Percentiles rank a stretch among this genome's conserved stretches.
phyloP scores from a whole-genome alignment of 2,113 vertebrate genomes.

The western clawed frog (Xenopus tropicalis) region DNA sequence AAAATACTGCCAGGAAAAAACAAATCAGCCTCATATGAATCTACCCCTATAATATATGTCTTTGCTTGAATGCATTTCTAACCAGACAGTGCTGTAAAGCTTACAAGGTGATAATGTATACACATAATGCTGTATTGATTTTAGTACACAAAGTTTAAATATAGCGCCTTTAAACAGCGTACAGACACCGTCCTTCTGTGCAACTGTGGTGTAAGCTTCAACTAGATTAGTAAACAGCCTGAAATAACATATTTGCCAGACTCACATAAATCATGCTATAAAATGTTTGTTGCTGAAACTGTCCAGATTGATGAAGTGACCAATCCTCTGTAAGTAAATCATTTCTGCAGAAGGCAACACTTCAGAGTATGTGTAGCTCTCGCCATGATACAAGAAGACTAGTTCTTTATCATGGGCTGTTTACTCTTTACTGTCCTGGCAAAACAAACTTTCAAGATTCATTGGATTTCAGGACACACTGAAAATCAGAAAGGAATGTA shows the following conservation, averaged over 20 bases:
- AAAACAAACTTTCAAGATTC: slow-evolving; percentile 45
- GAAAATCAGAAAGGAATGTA: slow-evolving; percentile 2
- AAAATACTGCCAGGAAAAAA: too few relatives aligned
- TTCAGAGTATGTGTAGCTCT: slow-evolving; percentile 59
- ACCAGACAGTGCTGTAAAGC: neutral
- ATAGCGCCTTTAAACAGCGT: slow-evolving; percentile 4
- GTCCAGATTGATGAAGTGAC: slow-evolving; percentile 68
- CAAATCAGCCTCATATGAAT: too few relatives aligned
- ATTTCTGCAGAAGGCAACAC: slow-evolving; percentile 62
- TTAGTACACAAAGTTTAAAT: too few relatives aligned
- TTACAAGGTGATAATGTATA: neutral
- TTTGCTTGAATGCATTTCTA: too few relatives aligned
- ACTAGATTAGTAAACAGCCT: slow-evolving; percentile 41
- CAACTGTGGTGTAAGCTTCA: slow-evolving; percentile 24
- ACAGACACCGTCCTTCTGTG: slow-evolving; percentile 34
- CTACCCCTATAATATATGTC: too few relatives aligned
- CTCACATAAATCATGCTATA: slow-evolving; percentile 63
- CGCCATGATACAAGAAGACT: slow-evolving; percentile 56
- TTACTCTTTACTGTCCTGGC: slow-evolving; percentile 44
- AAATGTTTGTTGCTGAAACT: slow-evolving; percentile 72
- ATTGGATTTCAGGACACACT: slow-evolving; percentile 1
- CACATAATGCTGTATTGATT: too few relatives aligned
- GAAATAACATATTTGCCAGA: slow-evolving; percentile 42
- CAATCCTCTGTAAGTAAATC: slow-evolving; percentile 67
- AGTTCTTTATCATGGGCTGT: slow-evolving; percentile 53